These are phyloP conservation scores for Myrmophylax atrothorax DNA, from an alignment of 2,113 vertebrate genomes.

Conservation along the genomic window DNA sequence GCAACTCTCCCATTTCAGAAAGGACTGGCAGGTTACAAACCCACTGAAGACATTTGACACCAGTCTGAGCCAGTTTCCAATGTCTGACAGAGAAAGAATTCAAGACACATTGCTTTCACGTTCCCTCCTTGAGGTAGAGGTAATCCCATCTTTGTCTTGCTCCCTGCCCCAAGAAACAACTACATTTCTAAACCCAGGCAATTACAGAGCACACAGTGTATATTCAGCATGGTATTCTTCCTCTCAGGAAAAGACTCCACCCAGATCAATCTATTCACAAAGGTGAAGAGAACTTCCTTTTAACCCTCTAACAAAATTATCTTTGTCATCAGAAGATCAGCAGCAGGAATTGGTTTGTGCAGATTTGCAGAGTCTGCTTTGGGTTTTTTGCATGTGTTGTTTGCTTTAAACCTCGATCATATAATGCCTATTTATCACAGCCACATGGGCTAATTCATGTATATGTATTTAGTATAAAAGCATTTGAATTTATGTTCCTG, in stretches of 20 bases:
- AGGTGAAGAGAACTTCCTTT: slow-evolving; percentile 41
- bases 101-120: background rate
- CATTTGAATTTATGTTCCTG: slow-evolving; percentile 59
- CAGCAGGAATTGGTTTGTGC: background rate
- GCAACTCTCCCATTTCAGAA: rapidly evolving
- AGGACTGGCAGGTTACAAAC: background rate
- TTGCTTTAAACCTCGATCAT: slow-evolving; percentile 28
- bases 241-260: slow-evolving; percentile 14
- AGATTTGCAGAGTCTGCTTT: slow-evolving; percentile 1
- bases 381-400: background rate
- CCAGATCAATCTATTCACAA: slow-evolving; percentile 23
- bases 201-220: background rate
- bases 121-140: background rate
- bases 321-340: background rate
- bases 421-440: slow-evolving; percentile 43
- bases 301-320: slow-evolving; percentile 46
- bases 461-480: slow-evolving; percentile 59
- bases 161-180: background rate
- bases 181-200: background rate
- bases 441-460: slow-evolving; percentile 8
- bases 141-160: background rate
- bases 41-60: background rate
- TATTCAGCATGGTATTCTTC: background rate
- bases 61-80: background rate
- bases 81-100: background rate